Base-by-base conservation (phyloP, 2,888 invertebrate genomes). In the Arctia plantaginis region DNA sequence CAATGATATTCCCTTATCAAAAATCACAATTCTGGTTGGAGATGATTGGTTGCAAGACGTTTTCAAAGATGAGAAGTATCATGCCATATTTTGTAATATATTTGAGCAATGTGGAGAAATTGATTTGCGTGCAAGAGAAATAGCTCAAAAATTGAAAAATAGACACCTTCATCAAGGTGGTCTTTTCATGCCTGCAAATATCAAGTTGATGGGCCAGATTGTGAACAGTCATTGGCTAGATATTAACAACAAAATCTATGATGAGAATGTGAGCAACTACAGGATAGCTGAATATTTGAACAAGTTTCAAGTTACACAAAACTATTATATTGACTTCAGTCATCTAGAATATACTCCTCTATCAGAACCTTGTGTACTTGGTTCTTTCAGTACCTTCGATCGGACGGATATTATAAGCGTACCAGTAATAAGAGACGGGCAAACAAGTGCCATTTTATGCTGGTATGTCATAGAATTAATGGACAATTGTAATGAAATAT, bases 181-280 rank as follows among this genome's bases (percentile, higher is more conserved):
- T 0, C 87, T 96, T 15, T 92, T 95, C 70, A 86, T 97, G 83
- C 97, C 97, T 0, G 87, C 94, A 68, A 92, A 90, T 78, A 85
- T 97, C 12, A 92, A 90, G 70, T 82, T 97, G 20, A 90, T 96
- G 77, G 96, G 96, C 2, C 96, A 97, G 82, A 86, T 97, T n/a
- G 94, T 97, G n/a, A 91, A 95, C 82, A 97, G 97, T 10, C 88
- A 95, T 44, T 97, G 97, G 94, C 88, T 97, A 62, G 94, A 96
- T 76, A 92, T 94, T 71, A 96, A 96, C 85, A 96, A 97, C 82
- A 92, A 91, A 76, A 95, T 97, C 0, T 91, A 95, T 81, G 96
- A 97, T 87, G 90, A 90, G 44, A 97, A 97, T 90, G 91, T 96
- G 3, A 94, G 94, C 73, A 91, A 93, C 68, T 97, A 96, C 81